Evolutionary conservation across 2,113 vertebrate genomes (phyloP), one percentile per base, ranked within the genome.

Genomic region (Cyphomyrus discorhynchus): DNA sequence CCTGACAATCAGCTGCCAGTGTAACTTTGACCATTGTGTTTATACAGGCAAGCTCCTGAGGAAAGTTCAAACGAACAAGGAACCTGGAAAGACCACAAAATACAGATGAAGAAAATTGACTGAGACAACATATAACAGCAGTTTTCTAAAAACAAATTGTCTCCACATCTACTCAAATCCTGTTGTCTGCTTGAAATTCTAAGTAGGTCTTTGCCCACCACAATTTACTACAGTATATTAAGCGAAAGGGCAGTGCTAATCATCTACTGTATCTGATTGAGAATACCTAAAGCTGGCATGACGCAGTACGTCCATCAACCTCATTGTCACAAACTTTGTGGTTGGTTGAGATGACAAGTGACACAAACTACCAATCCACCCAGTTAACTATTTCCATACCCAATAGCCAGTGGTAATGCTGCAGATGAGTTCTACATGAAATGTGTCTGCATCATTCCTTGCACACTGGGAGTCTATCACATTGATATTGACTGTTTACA

Each of bases 161-260:
- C 15, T 19, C 27, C 27, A 52, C 52, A 58, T 70, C 56, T 45
- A 42, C 89, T 80, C 89, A 86, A 87, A 89, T 2, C 27, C 88
- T 88, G 88, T 84, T 89, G 89, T 89, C 91, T 92, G 90, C 91
- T 94, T 93, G 83, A 92, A 92, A 94, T 94, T 93, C 92, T 91
- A 94, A 89, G 89, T 90, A 87, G 91, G 88, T 56, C 35, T 46
- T 50, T 88, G 88, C 93, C 94, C 92, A 92, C 88, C 39, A 91
- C 92, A 93, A 93, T 58, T 89, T 90, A 92, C 89, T 94, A 42
- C 39, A 42, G 39, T 42, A 92, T 91, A 92, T 91, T 88, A 93
- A 93, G 91, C 92, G 91, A 70, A 89, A 91, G 91, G 92, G 92
- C 92, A 90, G 77, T 39, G 17, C 70, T 90, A 93, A 91, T 93